Conservation (phyloP, 2,888 invertebrate species). For the Pammene aurita region DNA sequence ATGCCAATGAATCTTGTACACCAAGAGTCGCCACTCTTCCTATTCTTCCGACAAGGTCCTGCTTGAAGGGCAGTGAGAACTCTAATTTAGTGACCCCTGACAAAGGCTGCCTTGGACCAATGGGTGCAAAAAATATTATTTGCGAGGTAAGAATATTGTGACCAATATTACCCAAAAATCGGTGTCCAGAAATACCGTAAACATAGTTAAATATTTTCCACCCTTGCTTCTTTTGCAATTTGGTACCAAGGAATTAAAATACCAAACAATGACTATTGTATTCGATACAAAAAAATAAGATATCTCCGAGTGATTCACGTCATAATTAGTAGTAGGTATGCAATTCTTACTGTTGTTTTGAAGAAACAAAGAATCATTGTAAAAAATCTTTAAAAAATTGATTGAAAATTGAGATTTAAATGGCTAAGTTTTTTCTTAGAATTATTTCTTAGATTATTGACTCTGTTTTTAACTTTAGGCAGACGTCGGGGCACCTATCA, state of each 20-base stretch:
- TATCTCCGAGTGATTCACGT: no score
- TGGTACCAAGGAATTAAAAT: no score
- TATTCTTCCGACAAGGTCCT: constrained; percentile 70
- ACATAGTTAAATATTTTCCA: no score
- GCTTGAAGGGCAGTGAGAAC: constrained; percentile 64
- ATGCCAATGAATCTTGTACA: constrained; percentile 76
- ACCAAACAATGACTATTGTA: no score
- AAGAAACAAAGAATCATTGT: no score
- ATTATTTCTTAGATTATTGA: not conserved
- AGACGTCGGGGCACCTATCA: constrained; percentile 82
- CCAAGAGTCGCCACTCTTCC: constrained; percentile 81
- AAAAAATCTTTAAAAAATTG: no score
- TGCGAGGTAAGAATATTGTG: constrained; percentile 71
- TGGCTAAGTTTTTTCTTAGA: no score
- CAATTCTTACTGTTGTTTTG: no score
- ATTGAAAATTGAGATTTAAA: no score
- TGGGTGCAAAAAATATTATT: constrained; percentile 73
- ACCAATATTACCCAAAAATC: not conserved
- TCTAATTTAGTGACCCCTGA: constrained; percentile 66
- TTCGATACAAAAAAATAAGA: no score
- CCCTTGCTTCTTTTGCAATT: no score
- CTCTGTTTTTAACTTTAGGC: constrained; percentile 44
- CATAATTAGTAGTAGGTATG: no score
- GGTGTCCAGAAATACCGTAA: not conserved
- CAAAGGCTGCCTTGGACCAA: constrained; percentile 82